phyloP scores from a whole-genome alignment of 2,797 vertebrate species.

The Emydoidea blandingii region DNA sequence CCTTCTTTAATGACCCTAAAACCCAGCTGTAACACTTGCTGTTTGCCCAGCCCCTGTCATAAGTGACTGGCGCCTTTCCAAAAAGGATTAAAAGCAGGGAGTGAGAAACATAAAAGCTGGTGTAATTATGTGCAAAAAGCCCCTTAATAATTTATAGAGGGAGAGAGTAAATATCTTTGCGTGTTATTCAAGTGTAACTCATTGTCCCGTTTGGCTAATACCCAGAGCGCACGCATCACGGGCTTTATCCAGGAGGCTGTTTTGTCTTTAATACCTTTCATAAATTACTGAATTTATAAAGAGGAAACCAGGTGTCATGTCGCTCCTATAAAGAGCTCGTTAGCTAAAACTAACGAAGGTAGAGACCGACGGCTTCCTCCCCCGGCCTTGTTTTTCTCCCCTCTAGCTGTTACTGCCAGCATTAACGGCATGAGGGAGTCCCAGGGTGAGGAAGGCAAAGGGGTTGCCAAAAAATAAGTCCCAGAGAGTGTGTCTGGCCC shows the following conservation, averaged over 20 bases:
- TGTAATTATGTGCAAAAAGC: slow-evolving; percentile 79
- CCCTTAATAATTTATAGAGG: slow-evolving; percentile 79
- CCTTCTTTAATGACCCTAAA: not conserved
- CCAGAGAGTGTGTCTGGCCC: accelerated
- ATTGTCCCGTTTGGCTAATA: slow-evolving; percentile 77
- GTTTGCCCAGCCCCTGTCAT: slow-evolving; percentile 23
- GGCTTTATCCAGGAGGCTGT: slow-evolving; percentile 59
- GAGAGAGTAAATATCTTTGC: slow-evolving; percentile 76
- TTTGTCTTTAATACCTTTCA: slow-evolving; percentile 76
- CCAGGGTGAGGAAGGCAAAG: not conserved
- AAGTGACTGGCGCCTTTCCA: slow-evolving; percentile 63
- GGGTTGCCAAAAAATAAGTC: not conserved
- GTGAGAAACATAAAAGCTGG: slow-evolving; percentile 71
- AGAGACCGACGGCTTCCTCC: slow-evolving; percentile 33
- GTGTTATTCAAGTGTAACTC: slow-evolving; percentile 75
- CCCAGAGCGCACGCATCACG: slow-evolving; percentile 68
- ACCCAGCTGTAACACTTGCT: not conserved
- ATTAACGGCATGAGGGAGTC: accelerated
- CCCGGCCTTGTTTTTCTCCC: not conserved
- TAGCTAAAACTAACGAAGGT: slow-evolving; percentile 76
- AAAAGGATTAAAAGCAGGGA: slow-evolving; percentile 78
- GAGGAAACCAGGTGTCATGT: slow-evolving; percentile 79
- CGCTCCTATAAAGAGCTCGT: slow-evolving; percentile 77
- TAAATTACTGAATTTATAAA: slow-evolving; percentile 83
- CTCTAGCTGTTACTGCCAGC: not conserved